Evolutionary conservation across 2,888 invertebrate species (phyloP), one percentile per base, ranked within the genome.

Genomic region (Drosophila seclusa): DNA sequence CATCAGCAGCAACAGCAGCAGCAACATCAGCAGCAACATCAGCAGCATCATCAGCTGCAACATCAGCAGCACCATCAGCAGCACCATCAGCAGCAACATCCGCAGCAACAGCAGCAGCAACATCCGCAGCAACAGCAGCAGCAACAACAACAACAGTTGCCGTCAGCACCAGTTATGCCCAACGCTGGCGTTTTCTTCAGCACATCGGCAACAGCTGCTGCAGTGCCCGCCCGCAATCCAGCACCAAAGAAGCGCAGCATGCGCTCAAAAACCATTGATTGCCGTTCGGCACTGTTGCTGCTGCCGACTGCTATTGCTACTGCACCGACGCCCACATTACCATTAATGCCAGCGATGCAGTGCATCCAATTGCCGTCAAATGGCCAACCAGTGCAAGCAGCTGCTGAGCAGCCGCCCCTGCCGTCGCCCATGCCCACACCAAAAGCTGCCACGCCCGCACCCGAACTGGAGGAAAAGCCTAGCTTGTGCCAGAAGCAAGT

Each of bases 191-290:
- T 40, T 45, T 50, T 52, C 5, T 58, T 50, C n/a, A 48, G 42
- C 21, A 27, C 65, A 13, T 42, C 68, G 21, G 54, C 80, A 13
- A 67, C 52, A 52, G 68, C 52, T 62, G 64, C 59, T 38, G 49
- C 68, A n/a, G 40, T 32, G 24, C 45, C 63, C 21, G 34, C 27
- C 40, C 78, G 73, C 42, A 68, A 76, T 49, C 38, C 81, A 29
- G 78, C 82, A 59, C 87, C 90, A 58, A 86, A 88, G 66, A 89
- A 91, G 67, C 88, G 91, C 36, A 83, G 67, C 34, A 87, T 87
- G 80, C 91, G 91, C 27, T 91, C 92, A 27, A 91, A 91, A 68
- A 92, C 92, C 4, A 80, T 91, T 40, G 91, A 92, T 58, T 91
- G 90, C 49, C 80, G 86, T 1, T 79, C 83, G 0, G 87, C 80